Base-by-base conservation (phyloP, 2,888 invertebrate species). In the Monopis laevigella region DNA sequence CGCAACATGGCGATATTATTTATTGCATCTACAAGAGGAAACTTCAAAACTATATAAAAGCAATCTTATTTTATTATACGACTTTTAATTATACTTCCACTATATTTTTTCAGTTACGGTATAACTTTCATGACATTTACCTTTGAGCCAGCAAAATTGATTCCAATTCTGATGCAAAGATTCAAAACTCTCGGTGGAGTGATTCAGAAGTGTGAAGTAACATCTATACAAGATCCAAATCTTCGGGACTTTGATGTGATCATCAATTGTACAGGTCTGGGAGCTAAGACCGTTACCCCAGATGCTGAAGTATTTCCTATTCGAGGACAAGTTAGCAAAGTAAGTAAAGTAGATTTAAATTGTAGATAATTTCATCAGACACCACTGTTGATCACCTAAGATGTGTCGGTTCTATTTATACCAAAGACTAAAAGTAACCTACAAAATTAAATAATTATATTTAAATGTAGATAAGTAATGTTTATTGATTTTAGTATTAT, bases 231-330 rank as follows among this genome's bases (percentile, higher is more conserved):
- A 1, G 67, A 81, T 8, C 60, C 75, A 39, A 58, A 88, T 1
- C 59, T 84, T 3, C 71, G 83, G 21, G 62, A 65, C 0, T 88
- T 73, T 53, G 87, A 92, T 56, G 75, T 90, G 1, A 72, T 94
- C n/a, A 82, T 94, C 30, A 93, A 94, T 61, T 94, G 93, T 51
- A 82, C 86, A 1, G 94, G 92, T 2, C 55, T 93, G 1, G 86
- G 86, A 1, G 85, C 93, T 0, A 73, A 75, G 48, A 48, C 73
- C 6, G 60, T 93, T 0, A 81, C 86, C 1, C 73, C 81, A 1
- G 93, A 94, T 71, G 49, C 62, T 0, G 57, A 59, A 24, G 72
- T 91, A 36, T 67, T 68, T 41, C 84, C 93, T 1, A 84, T 91
- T 35, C 82, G 94, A 48, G 93, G 93, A 4, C 93, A 93, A 70